Evolutionary conservation across 1,140 invertebrate species (phyloP).

Genomic region (Thalassaphorura encarpata): DNA sequence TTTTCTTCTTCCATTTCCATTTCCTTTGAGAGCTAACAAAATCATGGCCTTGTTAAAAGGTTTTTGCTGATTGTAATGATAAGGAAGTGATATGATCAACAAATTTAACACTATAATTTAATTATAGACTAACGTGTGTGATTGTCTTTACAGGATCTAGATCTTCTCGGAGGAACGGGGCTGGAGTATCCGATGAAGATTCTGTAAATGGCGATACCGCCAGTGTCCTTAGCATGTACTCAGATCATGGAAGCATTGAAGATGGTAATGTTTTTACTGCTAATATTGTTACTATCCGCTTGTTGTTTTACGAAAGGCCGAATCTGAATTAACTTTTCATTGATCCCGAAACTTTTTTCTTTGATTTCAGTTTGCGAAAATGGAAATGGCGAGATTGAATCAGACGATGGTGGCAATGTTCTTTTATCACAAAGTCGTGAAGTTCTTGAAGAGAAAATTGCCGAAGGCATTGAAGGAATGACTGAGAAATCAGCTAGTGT

Average conservation of each 20-base stretch:
- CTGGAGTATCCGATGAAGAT: conserved; percentile 20
- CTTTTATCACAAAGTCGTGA: conserved; percentile 44
- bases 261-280: conserved; percentile 1
- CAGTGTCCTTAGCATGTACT: conserved; percentile 27
- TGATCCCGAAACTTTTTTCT: background rate
- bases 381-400: conserved; percentile 15
- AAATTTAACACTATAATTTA: too few species aligned
- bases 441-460: conserved; percentile 77
- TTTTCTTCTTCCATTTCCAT: background rate
- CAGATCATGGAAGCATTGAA: conserved; percentile 30
- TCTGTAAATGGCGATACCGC: conserved; percentile 21
- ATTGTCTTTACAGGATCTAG: conserved; percentile 10
- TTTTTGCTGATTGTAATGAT: background rate
- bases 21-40: background rate
- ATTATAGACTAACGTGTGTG: too few species aligned
- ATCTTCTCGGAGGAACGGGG: conserved; percentile 9
- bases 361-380: conserved; percentile 20
- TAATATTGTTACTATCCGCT: background rate
- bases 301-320: background rate
- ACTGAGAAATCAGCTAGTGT: conserved; percentile 74
- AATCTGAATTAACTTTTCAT: too few species aligned
- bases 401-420: conserved; percentile 18
- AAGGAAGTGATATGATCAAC: background rate
- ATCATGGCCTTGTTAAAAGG: background rate
- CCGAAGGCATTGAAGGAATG: conserved; percentile 72